Evolutionary conservation across 92 coral and sea anemone genomes (phyloP), one percentile per base, ranked within the genome.

Genomic region (Bergia puertoricense): DNA sequence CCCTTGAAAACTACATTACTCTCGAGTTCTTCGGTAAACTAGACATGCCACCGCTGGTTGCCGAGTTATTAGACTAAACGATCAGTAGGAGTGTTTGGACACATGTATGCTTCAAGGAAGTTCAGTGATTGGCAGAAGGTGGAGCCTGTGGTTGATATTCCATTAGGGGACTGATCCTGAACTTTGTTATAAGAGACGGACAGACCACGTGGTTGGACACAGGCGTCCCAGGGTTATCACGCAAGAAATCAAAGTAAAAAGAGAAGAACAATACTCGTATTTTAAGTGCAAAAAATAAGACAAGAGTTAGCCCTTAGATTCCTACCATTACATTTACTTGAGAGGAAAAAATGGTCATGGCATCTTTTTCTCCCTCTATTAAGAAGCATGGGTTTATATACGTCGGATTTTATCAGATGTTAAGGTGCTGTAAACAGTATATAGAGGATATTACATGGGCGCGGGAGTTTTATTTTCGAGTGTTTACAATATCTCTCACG

Each of bases 21-120:
- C 92, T 97, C 56, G 99, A 97, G 88, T 92, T 91, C 91, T 97
- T 97, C 81, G 99, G 99, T 14, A 97, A 95, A 86, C 91, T 97
- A 62, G 98, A 97, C 86, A 93, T 97, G 95, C 99, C 99, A 15
- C 99, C 99, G 9, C 81, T 97, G 77, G 99, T 97, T 37, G 94
- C 94, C 6, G 99, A 97, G 84, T 95, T 97, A 22, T 85, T 95
- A 56, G 94, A 93, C 92, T 93, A 91, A 76, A 81, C 41, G 2
- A 5, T 74, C 38, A 39, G 11, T 37, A 40, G 15, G 68, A 84
- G n/a, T 81, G 6, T 36, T 15, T 13, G 66, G 62, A 48, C 56
- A 11, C 10, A 73, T 84, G 68, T 42, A 46, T 38, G 67, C 87
- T 84, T 84, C 23, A 39, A 46, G 38, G 36, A 66, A 48, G 68